Conservation (phyloP, 2,888 invertebrate species). For the Mythimna loreyi region DNA sequence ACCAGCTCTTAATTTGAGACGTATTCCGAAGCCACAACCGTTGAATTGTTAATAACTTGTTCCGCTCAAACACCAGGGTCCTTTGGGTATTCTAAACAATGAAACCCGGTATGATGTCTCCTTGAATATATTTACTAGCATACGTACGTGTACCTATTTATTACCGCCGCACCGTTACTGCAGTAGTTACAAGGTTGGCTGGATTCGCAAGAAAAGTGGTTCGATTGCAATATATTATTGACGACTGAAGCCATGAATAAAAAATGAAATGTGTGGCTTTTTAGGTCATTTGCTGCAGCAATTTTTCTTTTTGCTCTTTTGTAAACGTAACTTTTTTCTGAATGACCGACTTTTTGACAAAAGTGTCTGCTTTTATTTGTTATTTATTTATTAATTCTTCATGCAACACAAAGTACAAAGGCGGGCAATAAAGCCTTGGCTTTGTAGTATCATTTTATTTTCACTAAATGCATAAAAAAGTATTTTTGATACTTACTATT, state of each 20-base stretch:
- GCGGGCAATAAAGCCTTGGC: too few species aligned
- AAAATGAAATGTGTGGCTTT: conserved; percentile 28
- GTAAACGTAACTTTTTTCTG: too few species aligned
- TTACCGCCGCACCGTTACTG: background rate
- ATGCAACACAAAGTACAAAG: too few species aligned
- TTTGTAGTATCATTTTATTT: too few species aligned
- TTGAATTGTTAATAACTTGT: conserved; percentile 13
- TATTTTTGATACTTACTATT: too few species aligned
- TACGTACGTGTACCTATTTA: background rate
- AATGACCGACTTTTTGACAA: too few species aligned
- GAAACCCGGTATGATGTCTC: background rate
- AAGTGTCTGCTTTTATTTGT: too few species aligned
- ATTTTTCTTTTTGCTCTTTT: background rate
- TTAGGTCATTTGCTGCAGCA: conserved; percentile 10
- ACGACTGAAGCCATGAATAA: background rate
- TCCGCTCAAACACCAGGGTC: background rate
- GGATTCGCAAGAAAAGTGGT: conserved; percentile 1
- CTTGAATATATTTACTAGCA: background rate
- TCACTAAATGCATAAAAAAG: too few species aligned
- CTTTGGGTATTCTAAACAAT: conserved; percentile 21
- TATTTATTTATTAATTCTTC: too few species aligned
- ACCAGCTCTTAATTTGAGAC: conserved; percentile 1
- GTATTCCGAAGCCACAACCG: background rate
- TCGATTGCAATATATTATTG: conserved; percentile 7
- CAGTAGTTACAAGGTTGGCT: background rate